Base-by-base conservation (phyloP, 2,888 invertebrate species). In the Epirrhoe tristata region DNA sequence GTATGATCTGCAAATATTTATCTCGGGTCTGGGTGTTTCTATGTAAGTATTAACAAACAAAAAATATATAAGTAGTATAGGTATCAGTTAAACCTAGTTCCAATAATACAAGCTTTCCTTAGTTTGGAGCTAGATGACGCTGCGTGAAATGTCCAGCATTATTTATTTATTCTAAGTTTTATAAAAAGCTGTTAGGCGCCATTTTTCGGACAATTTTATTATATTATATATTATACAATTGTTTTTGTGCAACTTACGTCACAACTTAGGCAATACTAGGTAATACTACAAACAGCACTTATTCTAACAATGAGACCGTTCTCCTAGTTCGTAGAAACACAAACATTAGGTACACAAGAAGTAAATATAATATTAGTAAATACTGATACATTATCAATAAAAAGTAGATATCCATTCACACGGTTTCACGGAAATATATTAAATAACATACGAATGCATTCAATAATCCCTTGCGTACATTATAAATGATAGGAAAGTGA, bases 391-490 rank as follows among this genome's bases (percentile, higher is more conserved):
- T 57, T 67, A 60, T 63, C 63, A 53, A 56, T 46, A 58, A 66
- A 52, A 59, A 36, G 24, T 57, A 2, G 24, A 24, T 24, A 16
- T 52, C 17, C 56, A 62, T 62, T 62, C 57, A 61, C 53, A 62
- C 34, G 24, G 43, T 8, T 72, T 64, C 67, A 51, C 34, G 39
- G 66, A 72, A 72, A 66, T 59, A 59, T 43, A 31, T 67, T 56
- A 4, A 4, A 7, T 7, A 7, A 34, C 34, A 5, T 34, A 43
- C 10, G 12, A 43, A 43, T 60, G 62, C 66, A 62, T 36, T 32
- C 59, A 57, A 57, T 60, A 67, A 67, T 39, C 16, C 46, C 31
- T 53, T 51, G 64, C 39, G 48, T n/a, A 58, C 59, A 43, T n/a
- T 54, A 48, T 36, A 31, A 36, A 12, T 5, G 17, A 16, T 60